These are phyloP conservation scores for Cosmorhoe ocellata DNA, from an alignment of 2,888 invertebrate species.

Conservation along the genomic window DNA sequence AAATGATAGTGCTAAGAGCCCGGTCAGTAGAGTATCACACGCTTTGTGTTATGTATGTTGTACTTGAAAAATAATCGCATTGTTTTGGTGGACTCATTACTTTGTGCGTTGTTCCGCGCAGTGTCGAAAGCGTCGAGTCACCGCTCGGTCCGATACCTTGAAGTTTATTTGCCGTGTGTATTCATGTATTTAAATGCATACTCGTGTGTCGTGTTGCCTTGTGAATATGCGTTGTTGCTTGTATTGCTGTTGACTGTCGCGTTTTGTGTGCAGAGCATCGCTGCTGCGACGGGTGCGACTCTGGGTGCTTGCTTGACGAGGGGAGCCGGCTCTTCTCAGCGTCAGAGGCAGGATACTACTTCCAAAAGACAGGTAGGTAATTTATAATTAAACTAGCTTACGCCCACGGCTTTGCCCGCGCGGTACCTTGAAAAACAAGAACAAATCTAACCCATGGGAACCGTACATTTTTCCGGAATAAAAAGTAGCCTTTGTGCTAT, in stretches of 20 bases:
- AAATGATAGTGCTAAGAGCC: conserved; percentile 15
- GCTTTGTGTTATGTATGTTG: conserved; percentile 10
- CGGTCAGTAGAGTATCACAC: conserved; percentile 22
- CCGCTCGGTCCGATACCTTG: conserved; percentile 31
- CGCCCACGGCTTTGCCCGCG: too few relatives aligned
- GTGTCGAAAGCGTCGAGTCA: conserved; percentile 46
- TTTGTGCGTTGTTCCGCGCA: conserved; percentile 38
- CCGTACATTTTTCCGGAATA: too few relatives aligned
- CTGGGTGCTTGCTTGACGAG: conserved; percentile 82
- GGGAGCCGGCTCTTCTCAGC: conserved; percentile 81
- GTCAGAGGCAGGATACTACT: conserved; percentile 79
- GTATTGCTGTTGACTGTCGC: conserved; percentile 27
- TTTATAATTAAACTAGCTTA: too few relatives aligned
- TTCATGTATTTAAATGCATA: conserved; percentile 26
- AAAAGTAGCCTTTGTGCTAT: too few relatives aligned
- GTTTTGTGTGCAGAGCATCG: conserved; percentile 66
- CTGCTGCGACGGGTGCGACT: conserved; percentile 80
- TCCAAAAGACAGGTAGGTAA: conserved; percentile 78
- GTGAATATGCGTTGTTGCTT: conserved; percentile 28
- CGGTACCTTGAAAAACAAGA: too few relatives aligned
- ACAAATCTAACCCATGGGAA: too few relatives aligned
- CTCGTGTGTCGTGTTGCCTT: conserved; percentile 21
- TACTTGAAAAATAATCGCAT: conserved; percentile 25
- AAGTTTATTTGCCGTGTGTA: conserved; percentile 14
- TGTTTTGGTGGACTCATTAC: conserved; percentile 31